These are phyloP conservation scores for Prorops nasuta DNA, from an alignment of 1,140 invertebrate genomes.

Conservation along the genomic window DNA sequence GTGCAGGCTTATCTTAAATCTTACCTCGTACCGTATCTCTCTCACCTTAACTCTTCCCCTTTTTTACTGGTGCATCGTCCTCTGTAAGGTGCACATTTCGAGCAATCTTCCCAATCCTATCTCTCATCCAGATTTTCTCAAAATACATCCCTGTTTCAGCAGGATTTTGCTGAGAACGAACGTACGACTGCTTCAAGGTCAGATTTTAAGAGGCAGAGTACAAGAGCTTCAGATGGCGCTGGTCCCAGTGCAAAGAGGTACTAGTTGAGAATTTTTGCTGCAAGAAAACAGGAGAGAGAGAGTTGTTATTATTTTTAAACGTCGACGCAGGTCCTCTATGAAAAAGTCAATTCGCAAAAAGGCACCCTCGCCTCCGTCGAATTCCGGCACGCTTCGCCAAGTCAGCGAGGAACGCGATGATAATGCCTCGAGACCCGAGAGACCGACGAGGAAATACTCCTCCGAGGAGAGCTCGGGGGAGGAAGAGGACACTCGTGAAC, in stretches of 20 bases:
- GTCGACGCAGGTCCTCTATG: conserved; percentile 51
- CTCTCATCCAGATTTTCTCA: too few relatives aligned
- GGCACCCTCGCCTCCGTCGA: conserved; percentile 41
- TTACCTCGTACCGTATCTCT: too few relatives aligned
- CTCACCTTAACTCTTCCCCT: too few relatives aligned
- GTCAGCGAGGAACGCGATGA: conserved; percentile 44
- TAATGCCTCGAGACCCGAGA: conserved; percentile 17
- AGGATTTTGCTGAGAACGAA: conserved; percentile 21
- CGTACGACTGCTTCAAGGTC: conserved; percentile 14
- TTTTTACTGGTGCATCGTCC: too few relatives aligned
- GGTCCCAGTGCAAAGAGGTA: conserved; percentile 37
- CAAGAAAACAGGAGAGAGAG: neutral
- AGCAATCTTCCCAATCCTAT: too few relatives aligned
- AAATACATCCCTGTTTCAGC: conserved; percentile 24
- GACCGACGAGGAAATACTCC: conserved; percentile 39
- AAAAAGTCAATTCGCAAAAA: conserved; percentile 48
- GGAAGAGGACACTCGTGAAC: conserved; percentile 69
- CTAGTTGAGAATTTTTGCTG: too few relatives aligned
- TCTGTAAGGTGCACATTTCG: too few relatives aligned
- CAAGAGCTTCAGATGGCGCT: conserved; percentile 31
- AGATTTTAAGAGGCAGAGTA: conserved; percentile 29
- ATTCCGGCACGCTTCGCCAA: conserved; percentile 30
- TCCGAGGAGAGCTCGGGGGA: conserved; percentile 65
- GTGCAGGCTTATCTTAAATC: too few relatives aligned
- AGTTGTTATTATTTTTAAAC: too few relatives aligned